These are phyloP conservation scores for Nothocercus julius DNA, from an alignment of 2,113 vertebrate species.

Conservation along the genomic window DNA sequence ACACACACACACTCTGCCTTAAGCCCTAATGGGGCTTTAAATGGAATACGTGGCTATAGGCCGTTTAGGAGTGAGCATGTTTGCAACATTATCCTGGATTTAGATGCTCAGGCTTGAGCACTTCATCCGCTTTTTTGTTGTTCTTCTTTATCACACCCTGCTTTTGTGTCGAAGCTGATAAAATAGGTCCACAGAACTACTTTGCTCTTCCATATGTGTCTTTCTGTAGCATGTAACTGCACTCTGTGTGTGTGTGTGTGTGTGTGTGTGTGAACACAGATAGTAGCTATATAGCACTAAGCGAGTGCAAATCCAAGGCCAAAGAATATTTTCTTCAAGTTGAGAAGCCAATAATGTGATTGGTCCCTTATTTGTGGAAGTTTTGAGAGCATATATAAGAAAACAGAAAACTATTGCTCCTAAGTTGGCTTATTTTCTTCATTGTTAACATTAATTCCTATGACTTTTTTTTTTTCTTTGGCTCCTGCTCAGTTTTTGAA, in stretches of 20 bases:
- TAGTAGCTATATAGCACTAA: neutral
- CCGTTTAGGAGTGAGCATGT: neutral
- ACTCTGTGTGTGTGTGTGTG: too few relatives aligned
- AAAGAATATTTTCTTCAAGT: neutral
- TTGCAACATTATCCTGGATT: neutral
- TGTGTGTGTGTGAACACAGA: neutral
- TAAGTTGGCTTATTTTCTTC: neutral
- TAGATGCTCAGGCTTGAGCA: neutral
- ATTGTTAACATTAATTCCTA: neutral
- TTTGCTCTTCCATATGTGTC: neutral
- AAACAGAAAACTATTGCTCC: neutral
- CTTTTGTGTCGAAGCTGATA: neutral
- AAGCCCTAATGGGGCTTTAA: neutral
- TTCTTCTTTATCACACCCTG: neutral
- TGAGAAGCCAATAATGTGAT: neutral
- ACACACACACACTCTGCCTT: neutral
- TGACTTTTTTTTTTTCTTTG: neutral
- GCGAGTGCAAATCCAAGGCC: neutral
- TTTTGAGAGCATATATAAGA: neutral
- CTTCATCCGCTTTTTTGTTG: neutral
- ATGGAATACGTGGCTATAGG: accelerated
- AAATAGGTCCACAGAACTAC: neutral
- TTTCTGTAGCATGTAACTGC: neutral
- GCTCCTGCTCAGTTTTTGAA: neutral
- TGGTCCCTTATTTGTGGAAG: neutral